A percentile compares a stretch with the other conserved stretches of the same genome.
Conservation (phyloP, 2,113 vertebrate species). For the Platichthys stellatus region DNA sequence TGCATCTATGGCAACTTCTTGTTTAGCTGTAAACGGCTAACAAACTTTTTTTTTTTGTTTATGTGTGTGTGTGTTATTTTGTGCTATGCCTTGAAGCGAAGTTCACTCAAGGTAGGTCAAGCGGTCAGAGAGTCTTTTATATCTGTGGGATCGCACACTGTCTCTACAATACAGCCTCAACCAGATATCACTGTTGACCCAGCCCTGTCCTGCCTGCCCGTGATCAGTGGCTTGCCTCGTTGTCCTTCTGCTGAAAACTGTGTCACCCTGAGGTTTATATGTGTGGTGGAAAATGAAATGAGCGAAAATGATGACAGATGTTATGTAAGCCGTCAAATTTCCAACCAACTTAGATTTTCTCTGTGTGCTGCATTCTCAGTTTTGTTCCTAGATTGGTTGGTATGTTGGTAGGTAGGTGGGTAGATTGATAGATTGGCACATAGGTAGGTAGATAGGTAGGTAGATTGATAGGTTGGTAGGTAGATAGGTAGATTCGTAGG, state of each 20-base stretch:
- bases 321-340: not conserved
- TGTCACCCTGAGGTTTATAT: slow-evolving; percentile 25
- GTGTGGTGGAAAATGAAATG: not conserved
- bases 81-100: slow-evolving; percentile 81
- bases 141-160: slow-evolving; percentile 72
- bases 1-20: slow-evolving; percentile 62
- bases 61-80: slow-evolving; percentile 73
- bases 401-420: too few species aligned
- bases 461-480: too few species aligned
- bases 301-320: not conserved
- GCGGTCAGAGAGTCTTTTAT: slow-evolving; percentile 48
- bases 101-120: slow-evolving; percentile 81
- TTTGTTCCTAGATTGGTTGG: not conserved
- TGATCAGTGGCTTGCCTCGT: slow-evolving; percentile 60
- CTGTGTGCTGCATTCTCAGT: not conserved
- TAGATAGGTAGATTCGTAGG: too few species aligned
- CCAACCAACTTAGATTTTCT: not conserved
- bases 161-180: slow-evolving; percentile 36
- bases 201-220: slow-evolving; percentile 63
- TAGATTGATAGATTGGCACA: too few species aligned
- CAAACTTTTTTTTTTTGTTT: slow-evolving; percentile 54
- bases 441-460: too few species aligned
- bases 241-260: slow-evolving; percentile 41
- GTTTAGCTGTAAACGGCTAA: slow-evolving; percentile 73
- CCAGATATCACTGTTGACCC: slow-evolving; percentile 39